Evolutionary conservation across 1,140 invertebrate genomes (phyloP), one percentile per base, ranked within the genome.

Genomic region (Drosophila rhopaloa): DNA sequence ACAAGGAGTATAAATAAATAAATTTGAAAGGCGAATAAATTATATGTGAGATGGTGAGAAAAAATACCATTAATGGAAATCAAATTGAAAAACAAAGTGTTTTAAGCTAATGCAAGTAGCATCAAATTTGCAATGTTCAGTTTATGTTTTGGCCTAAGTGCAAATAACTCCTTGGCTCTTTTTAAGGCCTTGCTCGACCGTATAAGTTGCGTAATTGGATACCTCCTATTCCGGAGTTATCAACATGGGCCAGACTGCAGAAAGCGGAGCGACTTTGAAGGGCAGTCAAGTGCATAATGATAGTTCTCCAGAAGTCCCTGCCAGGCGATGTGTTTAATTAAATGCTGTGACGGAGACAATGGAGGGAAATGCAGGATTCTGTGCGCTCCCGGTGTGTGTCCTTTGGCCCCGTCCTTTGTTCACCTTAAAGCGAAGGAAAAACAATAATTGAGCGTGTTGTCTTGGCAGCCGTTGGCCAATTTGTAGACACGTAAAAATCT

Each of bases 401-500:
- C 27, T 9, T 50, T 50, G 8, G n/a, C 6, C 5, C 4, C 2
- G 7, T 32, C 7, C 8, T 0, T 8, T 6, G 57, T 47, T 16
- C 58, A 55, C 9, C 47, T 56, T 47, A 62, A 10, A 29, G 38
- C 14, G 29, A 14, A 11, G 16, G 8, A 32, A 76, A 37, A 50
- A 43, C 37, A 67, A 58, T 71, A 71, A 71, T 57, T 71, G 44
- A 50, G 27, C 14, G 14, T 41, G 50, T 51, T 63, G 53, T 32
- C 53, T 51, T 46, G 60, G 72, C 72, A 77, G 75, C 75, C 75
- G 74, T 57, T 77, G 77, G 82, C 77, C 81, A 80, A 74, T 74
- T 85, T 85, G 81, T 70, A 78, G 78, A 81, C 81, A 86, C 82
- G 81, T 85, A 86, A 78, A 78, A 85, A 81, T 81, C 78, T 81